phyloP scores from a whole-genome alignment of 2,113 vertebrate species.

The Hydropotes inermis region DNA sequence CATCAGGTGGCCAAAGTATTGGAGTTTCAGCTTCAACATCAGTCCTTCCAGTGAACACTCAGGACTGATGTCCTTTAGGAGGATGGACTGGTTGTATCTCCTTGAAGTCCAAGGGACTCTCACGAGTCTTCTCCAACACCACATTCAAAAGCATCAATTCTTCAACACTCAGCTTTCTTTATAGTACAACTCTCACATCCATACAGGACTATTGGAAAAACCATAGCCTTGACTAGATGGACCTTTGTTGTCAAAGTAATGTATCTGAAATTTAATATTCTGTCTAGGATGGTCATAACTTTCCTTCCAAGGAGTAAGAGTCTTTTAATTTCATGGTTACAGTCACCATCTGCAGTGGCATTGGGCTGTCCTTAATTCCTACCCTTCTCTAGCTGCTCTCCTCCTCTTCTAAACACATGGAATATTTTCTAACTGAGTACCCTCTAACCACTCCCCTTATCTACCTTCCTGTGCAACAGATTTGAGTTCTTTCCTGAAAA shows the following conservation, averaged over 20 bases:
- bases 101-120: background rate
- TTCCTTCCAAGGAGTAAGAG: background rate
- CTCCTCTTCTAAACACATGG: background rate
- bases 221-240: background rate
- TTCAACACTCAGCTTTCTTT: accelerated
- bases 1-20: background rate
- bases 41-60: background rate
- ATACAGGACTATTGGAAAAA: background rate
- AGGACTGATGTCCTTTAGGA: background rate
- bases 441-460: background rate
- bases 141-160: background rate
- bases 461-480: background rate
- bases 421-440: background rate
- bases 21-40: background rate
- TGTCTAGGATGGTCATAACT: background rate
- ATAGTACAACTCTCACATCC: background rate
- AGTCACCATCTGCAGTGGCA: background rate
- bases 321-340: background rate
- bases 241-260: background rate
- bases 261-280: background rate
- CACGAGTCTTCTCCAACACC: background rate
- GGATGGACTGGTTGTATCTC: background rate
- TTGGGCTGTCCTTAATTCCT: background rate
- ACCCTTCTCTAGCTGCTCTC: background rate
- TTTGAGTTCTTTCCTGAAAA: background rate